phyloP scores from a whole-genome alignment of 2,888 invertebrate species.

The Acleris emargana region DNA sequence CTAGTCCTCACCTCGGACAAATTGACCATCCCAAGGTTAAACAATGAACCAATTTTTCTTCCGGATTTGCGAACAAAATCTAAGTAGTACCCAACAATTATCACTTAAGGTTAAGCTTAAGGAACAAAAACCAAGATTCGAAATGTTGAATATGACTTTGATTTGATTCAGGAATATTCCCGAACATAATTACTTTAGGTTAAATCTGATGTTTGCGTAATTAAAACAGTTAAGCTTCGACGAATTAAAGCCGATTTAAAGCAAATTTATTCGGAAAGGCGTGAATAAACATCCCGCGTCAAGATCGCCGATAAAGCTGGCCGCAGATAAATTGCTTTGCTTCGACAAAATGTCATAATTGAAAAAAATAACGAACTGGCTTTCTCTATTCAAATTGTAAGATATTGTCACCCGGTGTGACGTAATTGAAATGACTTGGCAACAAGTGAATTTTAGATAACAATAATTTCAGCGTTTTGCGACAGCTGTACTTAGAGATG shows the following conservation, averaged over 20 bases:
- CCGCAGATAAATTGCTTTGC: constrained; percentile 34
- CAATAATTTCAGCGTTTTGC: too few relatives aligned
- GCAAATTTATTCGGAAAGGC: constrained; percentile 30
- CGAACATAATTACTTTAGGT: constrained; percentile 28
- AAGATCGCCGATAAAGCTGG: constrained; percentile 24
- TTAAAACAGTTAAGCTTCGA: constrained; percentile 32
- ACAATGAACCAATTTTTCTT: too few relatives aligned
- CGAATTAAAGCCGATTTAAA: constrained; percentile 24
- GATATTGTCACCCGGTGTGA: constrained; percentile 11
- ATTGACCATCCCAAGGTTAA: too few relatives aligned
- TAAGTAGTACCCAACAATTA: neutral
- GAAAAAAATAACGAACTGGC: constrained; percentile 23
- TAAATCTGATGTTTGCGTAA: constrained; percentile 24
- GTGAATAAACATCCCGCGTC: constrained; percentile 25
- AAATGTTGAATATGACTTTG: constrained; percentile 2
- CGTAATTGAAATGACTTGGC: neutral
- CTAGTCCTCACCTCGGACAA: too few relatives aligned
- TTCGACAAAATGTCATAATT: constrained; percentile 20
- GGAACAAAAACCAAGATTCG: neutral
- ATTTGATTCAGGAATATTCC: constrained; percentile 18
- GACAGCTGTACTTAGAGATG: too few relatives aligned
- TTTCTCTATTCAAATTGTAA: constrained; percentile 11
- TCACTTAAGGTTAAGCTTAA: neutral
- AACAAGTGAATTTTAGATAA: too few relatives aligned
- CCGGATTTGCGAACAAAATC: neutral